phyloP scores from a whole-genome alignment of 2,113 vertebrate species.

The Pachypanchax playfairii region DNA sequence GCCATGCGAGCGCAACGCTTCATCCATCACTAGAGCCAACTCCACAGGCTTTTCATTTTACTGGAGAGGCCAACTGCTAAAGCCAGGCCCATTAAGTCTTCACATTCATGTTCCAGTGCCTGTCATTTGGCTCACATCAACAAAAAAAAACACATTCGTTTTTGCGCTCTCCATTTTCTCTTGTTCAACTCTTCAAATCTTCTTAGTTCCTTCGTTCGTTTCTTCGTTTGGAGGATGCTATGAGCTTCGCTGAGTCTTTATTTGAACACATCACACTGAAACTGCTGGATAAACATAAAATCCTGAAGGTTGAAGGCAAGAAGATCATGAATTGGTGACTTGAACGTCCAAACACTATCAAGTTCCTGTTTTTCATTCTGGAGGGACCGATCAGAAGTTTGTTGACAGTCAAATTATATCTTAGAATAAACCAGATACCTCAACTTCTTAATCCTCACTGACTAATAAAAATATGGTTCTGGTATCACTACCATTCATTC shows the following conservation, averaged over 20 bases:
- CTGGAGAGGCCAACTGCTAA: conserved; percentile 69
- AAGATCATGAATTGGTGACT: conserved; percentile 29
- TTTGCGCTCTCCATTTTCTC: conserved; percentile 39
- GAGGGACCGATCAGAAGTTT: conserved; percentile 40
- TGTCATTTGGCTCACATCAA: conserved; percentile 73
- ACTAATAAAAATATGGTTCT: conserved; percentile 65
- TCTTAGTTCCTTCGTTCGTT: conserved; percentile 41
- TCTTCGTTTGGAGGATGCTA: conserved; percentile 37
- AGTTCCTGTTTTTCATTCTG: conserved; percentile 40
- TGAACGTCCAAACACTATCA: conserved; percentile 53
- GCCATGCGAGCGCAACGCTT: conserved; percentile 66
- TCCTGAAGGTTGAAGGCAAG: conserved; percentile 18
- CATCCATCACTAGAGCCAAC: conserved; percentile 74
- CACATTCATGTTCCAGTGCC: conserved; percentile 73
- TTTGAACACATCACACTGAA: not conserved
- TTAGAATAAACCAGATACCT: conserved; percentile 58
- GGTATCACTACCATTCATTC: conserved; percentile 61
- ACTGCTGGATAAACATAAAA: conserved; percentile 38
- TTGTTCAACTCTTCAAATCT: conserved; percentile 65
- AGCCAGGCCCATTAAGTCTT: conserved; percentile 75
- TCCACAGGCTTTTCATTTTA: conserved; percentile 73
- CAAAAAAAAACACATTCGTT: conserved; percentile 58
- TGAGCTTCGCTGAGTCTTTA: not conserved
- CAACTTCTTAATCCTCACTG: conserved; percentile 49
- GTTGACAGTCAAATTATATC: conserved; percentile 65